A percentile compares a stretch with the other conserved stretches of the same genome.
Evolutionary conservation across 2,113 vertebrate genomes (phyloP).

Genomic region (Oryzias javanicus): DNA sequence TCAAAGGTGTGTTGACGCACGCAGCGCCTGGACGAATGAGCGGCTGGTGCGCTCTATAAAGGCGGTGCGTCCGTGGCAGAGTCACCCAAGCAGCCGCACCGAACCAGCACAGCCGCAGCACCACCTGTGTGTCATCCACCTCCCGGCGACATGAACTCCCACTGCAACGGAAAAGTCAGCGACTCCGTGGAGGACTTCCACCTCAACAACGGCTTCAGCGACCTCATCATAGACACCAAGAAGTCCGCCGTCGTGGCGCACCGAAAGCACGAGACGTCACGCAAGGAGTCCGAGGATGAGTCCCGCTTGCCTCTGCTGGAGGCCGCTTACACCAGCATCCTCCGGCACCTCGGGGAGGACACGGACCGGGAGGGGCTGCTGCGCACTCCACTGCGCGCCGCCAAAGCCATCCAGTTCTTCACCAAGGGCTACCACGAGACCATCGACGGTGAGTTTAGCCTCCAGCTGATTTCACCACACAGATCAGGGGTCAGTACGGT

Average conservation of each 20-base stretch:
- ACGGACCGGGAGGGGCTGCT: conserved; percentile 77
- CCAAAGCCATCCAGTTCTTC: conserved; percentile 83
- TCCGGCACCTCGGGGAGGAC: conserved; percentile 79
- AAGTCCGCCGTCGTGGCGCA: conserved; percentile 40
- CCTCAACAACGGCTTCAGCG: conserved; percentile 46
- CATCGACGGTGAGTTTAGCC: conserved; percentile 69
- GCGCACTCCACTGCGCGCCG: conserved; percentile 79
- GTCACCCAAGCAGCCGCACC: not conserved
- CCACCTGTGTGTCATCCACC: not conserved
- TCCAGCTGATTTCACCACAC: too few species aligned
- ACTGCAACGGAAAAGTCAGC: conserved; percentile 54
- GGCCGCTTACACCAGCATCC: conserved; percentile 77
- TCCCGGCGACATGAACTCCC: conserved; percentile 48
- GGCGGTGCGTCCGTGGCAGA: not conserved
- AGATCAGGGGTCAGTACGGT: too few species aligned
- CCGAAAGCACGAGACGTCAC: conserved; percentile 61
- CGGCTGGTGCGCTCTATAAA: conserved; percentile 44
- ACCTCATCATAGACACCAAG: conserved; percentile 57
- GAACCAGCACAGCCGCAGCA: not conserved
- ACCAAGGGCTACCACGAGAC: conserved; percentile 83
- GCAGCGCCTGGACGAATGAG: conserved; percentile 18
- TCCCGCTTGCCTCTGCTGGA: conserved; percentile 63
- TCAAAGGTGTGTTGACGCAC: conserved; percentile 21
- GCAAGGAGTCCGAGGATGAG: conserved; percentile 59
- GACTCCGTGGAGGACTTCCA: conserved; percentile 47